Evolutionary conservation across 2,888 invertebrate species (phyloP).

Genomic region (Ochropleura leucogaster): DNA sequence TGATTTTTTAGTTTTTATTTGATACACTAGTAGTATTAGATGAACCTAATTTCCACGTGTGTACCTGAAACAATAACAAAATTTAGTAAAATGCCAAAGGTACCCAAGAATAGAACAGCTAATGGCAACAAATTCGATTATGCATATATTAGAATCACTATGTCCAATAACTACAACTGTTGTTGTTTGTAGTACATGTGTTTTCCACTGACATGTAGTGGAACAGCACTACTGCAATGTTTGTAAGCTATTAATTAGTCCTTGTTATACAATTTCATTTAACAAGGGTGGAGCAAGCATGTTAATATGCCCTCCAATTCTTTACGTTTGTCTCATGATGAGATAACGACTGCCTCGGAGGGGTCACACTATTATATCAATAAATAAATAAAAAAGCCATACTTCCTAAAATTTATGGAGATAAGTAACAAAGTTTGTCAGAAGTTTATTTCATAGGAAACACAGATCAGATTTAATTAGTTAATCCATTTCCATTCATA

Average conservation of each 20-base stretch:
- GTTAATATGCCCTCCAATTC: conserved; percentile 85
- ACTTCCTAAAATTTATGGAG: too few relatives aligned
- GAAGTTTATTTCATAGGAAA: too few relatives aligned
- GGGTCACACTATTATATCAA: conserved; percentile 57
- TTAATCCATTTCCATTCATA: too few relatives aligned
- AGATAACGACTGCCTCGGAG: conserved; percentile 87
- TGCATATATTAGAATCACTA: too few relatives aligned
- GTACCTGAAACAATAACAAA: conserved; percentile 83
- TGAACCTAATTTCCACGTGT: conserved; percentile 72
- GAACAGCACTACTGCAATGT: background rate
- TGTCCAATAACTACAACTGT: too few relatives aligned
- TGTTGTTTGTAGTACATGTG: too few relatives aligned
- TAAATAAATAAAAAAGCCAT: too few relatives aligned
- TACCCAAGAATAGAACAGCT: background rate
- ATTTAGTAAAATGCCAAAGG: background rate
- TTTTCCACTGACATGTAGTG: too few relatives aligned
- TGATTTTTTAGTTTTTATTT: conserved; percentile 81
- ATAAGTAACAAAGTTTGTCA: too few relatives aligned
- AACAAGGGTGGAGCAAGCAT: conserved; percentile 84
- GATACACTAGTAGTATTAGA: conserved; percentile 80
- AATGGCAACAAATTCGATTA: too few relatives aligned
- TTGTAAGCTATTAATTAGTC: conserved; percentile 82
- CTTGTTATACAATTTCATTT: conserved; percentile 70
- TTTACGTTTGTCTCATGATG: conserved; percentile 81
- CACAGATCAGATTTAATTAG: too few relatives aligned